Evolutionary conservation across 2,113 vertebrate species (phyloP).

Genomic region (Rhombomys opimus): DNA sequence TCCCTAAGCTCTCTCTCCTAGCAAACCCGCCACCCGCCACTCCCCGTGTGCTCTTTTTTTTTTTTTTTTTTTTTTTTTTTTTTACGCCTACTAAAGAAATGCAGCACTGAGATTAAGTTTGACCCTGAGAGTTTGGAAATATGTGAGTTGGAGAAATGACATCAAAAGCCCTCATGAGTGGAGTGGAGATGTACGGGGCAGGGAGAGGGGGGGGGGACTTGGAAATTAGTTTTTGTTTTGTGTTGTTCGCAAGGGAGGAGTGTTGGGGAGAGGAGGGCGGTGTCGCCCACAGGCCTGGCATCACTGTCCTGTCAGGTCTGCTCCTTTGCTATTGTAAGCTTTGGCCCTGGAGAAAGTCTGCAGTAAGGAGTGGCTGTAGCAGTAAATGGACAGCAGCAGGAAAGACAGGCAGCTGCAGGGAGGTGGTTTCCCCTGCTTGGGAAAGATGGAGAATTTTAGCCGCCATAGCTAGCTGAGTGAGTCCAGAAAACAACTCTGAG

Average conservation of each 20-base stretch:
- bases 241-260: neutral
- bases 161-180: constrained; percentile 4
- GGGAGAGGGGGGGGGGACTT: neutral
- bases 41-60: neutral
- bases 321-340: neutral
- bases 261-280: neutral
- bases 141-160: neutral
- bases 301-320: neutral
- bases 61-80: neutral
- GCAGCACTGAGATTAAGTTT: neutral
- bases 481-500: neutral
- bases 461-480: neutral
- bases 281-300: neutral
- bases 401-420: neutral
- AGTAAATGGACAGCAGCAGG: neutral
- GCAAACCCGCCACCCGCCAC: neutral
- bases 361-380: neutral
- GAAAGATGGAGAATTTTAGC: neutral
- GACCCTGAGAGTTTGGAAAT: neutral
- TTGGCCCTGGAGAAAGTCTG: neutral
- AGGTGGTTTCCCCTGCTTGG: neutral
- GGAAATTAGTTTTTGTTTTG: neutral
- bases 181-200: neutral
- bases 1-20: neutral
- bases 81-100: neutral